Conservation (phyloP, 2,888 invertebrate genomes). For the Cotesia congregata region DNA sequence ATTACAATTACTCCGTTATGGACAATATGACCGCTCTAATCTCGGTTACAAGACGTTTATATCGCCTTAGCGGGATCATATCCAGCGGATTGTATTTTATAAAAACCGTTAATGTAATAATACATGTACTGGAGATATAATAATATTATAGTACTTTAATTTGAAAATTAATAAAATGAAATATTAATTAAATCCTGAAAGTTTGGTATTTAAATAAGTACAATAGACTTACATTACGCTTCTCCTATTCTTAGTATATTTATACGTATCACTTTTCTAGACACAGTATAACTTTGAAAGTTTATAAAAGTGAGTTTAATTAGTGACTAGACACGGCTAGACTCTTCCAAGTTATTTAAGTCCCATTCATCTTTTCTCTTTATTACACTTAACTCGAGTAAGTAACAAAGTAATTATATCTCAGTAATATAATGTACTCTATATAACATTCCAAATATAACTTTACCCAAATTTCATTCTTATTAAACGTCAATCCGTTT, state of each 20-base stretch:
- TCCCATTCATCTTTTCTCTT: constrained; percentile 28
- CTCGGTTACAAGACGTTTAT: constrained; percentile 27
- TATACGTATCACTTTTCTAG: background rate
- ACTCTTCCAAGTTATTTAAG: constrained; percentile 37
- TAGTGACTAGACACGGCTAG: constrained; percentile 24
- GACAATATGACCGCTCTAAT: constrained; percentile 25
- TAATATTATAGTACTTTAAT: no score
- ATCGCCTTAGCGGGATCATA: constrained; percentile 2
- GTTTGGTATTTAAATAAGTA: background rate
- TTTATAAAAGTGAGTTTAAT: constrained; percentile 40
- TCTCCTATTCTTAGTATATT: background rate
- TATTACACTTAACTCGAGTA: background rate
- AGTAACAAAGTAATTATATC: background rate
- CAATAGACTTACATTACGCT: background rate
- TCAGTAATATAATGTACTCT: background rate
- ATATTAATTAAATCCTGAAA: background rate
- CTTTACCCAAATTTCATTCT: background rate
- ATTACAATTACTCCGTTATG: constrained; percentile 41
- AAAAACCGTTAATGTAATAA: no score
- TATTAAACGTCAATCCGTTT: background rate
- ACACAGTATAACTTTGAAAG: constrained; percentile 37
- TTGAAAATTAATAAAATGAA: no score
- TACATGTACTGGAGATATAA: no score
- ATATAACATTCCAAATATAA: background rate
- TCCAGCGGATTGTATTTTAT: no score